phyloP scores from a whole-genome alignment of 1,140 invertebrate genomes.

The Neodiprion virginianus region DNA sequence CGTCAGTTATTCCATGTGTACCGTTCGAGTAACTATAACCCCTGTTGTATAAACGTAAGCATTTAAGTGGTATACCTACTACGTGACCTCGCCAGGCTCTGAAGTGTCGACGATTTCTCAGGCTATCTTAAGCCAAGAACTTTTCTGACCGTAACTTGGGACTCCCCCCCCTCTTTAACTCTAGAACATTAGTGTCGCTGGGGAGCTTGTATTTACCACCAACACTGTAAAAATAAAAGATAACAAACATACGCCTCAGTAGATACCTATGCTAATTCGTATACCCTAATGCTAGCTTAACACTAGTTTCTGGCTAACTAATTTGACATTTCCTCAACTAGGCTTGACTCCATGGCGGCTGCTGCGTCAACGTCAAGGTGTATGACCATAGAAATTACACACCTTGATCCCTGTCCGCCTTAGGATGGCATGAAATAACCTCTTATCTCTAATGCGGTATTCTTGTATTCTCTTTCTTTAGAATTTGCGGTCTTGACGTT shows the following conservation, averaged over 20 bases:
- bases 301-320: conserved; percentile 25
- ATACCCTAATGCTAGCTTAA: background rate
- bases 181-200: conserved; percentile 28
- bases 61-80: too few species aligned
- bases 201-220: conserved; percentile 23
- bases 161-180: background rate
- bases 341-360: background rate
- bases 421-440: too few species aligned
- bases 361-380: background rate
- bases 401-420: background rate
- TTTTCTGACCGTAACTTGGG: background rate
- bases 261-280: conserved; percentile 42
- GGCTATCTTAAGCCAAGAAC: background rate
- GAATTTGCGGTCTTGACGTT: background rate
- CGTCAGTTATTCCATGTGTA: too few species aligned
- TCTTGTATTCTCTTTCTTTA: too few species aligned
- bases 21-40: too few species aligned
- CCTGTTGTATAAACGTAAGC: too few species aligned
- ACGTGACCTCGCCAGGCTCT: too few species aligned
- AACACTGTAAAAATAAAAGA: conserved; percentile 32
- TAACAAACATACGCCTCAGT: conserved; percentile 4
- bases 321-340: conserved; percentile 27
- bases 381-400: background rate
- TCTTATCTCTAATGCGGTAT: too few species aligned
- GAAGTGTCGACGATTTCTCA: too few species aligned